Base-by-base conservation (phyloP, 1,140 invertebrate genomes). In the Geopemphigus sp. region DNA sequence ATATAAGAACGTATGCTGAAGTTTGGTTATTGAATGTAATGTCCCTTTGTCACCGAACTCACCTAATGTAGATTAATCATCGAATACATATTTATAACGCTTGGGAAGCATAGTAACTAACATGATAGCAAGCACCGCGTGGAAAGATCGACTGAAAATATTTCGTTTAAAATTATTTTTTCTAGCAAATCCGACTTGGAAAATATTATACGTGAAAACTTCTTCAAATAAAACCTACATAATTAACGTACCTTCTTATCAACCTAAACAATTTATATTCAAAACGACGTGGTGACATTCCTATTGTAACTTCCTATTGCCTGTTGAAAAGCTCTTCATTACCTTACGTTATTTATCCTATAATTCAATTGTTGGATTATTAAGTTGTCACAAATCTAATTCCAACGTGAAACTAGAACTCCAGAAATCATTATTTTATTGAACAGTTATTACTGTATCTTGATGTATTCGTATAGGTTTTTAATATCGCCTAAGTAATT, bases 11-110 rank as follows among this genome's bases (percentile, higher is more conserved):
- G 64, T 47, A n/a, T 47, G 39, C 19, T 68, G 64, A 68, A 47
- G 64, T 68, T 68, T 68, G 61, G 29, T 64, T 64, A n/a, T 68
- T 68, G 15, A 68, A 68, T 24, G n/a, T 47, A 47, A 47, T 68
- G 39, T 68, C 39, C 22, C 14, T 47, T 39, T 68, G 39, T 24
- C n/a, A 24, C 5, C 19, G 11, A 68, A n/a, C 12, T 68, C n/a
- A 17, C n/a, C n/a, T 0, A 68, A 68, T 15, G 39, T 22, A 47
- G 64, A 39, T 68, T 68, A 68, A 68, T 68, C 64, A 68, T 68
- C 32, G n/a, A 68, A 68, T 24, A 24, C 39, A 68, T 45, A 66
- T 66, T 68, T 68, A 68, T 68, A 24, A 68, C 14, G 14, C 11
- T 22, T 47, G 32, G 15, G 47, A 68, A 47, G 32, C 64, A 47